Conservation (phyloP, 2,797 vertebrate genomes). For the Mormyrops boulengeri region DNA sequence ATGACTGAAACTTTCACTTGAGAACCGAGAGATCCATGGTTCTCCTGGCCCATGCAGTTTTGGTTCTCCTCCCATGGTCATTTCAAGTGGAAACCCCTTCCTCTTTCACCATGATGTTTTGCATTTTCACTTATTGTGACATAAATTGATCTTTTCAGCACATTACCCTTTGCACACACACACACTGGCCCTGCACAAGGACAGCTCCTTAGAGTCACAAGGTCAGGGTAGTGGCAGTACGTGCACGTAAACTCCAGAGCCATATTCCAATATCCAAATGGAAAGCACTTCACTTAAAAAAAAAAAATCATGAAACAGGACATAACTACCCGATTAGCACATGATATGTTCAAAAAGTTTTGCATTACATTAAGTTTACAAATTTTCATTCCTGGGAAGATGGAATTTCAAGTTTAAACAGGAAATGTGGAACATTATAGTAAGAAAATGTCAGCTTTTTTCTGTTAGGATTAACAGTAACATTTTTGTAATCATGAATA, state of each 20-base stretch:
- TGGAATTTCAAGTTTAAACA: constrained; percentile 24
- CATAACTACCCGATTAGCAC: background rate
- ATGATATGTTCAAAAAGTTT: background rate
- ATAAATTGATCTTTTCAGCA: background rate
- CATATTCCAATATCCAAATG: background rate
- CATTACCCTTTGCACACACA: background rate
- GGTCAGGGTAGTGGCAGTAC: background rate
- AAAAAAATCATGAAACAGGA: background rate
- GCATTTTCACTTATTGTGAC: background rate
- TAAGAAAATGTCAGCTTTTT: constrained; percentile 20
- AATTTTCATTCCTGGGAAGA: constrained; percentile 7
- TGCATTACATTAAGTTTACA: background rate
- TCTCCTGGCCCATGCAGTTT: background rate
- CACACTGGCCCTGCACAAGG: background rate
- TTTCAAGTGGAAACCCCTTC: background rate
- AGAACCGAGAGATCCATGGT: background rate
- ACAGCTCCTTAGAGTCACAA: background rate
- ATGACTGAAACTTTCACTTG: background rate
- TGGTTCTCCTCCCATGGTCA: background rate
- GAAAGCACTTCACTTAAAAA: background rate
- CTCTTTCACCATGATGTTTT: background rate
- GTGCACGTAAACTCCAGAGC: background rate
- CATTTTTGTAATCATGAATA: constrained; percentile 55
- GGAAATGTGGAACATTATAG: constrained; percentile 17
- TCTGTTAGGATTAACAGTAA: constrained; percentile 42